Base-by-base conservation (phyloP, 2,113 vertebrate species). In the Microcebus lehilahytsara region DNA sequence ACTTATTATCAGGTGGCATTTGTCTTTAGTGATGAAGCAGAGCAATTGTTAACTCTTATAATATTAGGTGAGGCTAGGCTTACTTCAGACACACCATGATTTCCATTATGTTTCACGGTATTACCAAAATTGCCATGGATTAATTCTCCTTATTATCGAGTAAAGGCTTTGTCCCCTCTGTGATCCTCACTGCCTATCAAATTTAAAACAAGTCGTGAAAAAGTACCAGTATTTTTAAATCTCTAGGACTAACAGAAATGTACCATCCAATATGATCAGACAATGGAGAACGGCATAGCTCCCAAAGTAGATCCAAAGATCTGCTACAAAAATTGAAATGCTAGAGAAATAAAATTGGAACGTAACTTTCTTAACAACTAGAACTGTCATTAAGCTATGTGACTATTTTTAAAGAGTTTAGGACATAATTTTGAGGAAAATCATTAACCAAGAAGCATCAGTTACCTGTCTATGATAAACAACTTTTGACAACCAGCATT, bases 301-400 rank as follows among this genome's bases (percentile, higher is more conserved):
- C 87, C 90, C 3, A 95, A 97, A 58, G 16, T 72, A 51, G 77
- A 85, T 79, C 86, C 60, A 93, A 32, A 22, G 42, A 92, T 30
- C 49, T 90, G 71, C 96, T 88, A 93, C 42, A 97, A 85, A 95
- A 97, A 95, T 97, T 94, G 83, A 98, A 96, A 95, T 56, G 78
- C 92, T 90, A 93, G 30, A 95, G 75, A 93, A 97, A 97, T 96
- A 83, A 88, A 98, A 96, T 96, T 78, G 56, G 83, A 97, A 96
- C 64, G 93, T 32, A 77, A 77, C 74, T 74, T 96, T 96, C 89
- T 86, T 95, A 85, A 69, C 6, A 95, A 96, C 97, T 62, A 66
- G 85, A 66, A 66, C 46, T 89, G 49, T 93, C 96, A 88, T 94
- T 42, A 85, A 88, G 51, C n/a, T 58, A 10, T n/a, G 56, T 86